Conservation (phyloP, 2,888 invertebrate species). For the Girardia tigrina region DNA sequence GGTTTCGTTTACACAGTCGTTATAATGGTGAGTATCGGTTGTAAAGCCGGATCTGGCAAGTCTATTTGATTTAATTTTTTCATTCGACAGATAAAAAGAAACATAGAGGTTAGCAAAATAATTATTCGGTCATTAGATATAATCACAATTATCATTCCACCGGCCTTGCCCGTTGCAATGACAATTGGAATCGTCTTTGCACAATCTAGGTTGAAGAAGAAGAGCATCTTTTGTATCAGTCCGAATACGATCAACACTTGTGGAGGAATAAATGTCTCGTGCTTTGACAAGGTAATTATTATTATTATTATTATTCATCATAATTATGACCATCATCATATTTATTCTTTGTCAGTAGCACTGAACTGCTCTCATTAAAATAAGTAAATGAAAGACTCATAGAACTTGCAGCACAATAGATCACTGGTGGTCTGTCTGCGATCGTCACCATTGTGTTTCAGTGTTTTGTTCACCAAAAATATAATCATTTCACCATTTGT, state of each 20-base stretch:
- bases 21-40: constrained; percentile 61
- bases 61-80: no score
- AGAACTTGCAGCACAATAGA: no score
- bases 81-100: background rate
- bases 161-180: constrained; percentile 50
- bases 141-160: constrained; percentile 50
- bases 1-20: constrained; percentile 75
- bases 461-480: no score
- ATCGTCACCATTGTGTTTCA: no score
- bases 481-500: no score
- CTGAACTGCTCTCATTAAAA: no score
- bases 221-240: constrained; percentile 48
- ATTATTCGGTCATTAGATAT: constrained; percentile 47
- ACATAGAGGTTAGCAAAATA: constrained; percentile 39
- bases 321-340: no score
- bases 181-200: constrained; percentile 50
- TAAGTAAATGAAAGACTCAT: no score
- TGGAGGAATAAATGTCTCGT: constrained; percentile 49
- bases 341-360: no score
- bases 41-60: no score
- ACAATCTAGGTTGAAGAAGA: constrained; percentile 45
- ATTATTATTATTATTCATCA: no score
- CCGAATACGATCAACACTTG: constrained; percentile 49
- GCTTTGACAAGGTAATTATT: constrained; percentile 52
- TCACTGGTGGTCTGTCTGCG: no score